These are phyloP conservation scores for Potamarius usumacintae DNA, from an alignment of 2,113 vertebrate species.

Conservation along the genomic window DNA sequence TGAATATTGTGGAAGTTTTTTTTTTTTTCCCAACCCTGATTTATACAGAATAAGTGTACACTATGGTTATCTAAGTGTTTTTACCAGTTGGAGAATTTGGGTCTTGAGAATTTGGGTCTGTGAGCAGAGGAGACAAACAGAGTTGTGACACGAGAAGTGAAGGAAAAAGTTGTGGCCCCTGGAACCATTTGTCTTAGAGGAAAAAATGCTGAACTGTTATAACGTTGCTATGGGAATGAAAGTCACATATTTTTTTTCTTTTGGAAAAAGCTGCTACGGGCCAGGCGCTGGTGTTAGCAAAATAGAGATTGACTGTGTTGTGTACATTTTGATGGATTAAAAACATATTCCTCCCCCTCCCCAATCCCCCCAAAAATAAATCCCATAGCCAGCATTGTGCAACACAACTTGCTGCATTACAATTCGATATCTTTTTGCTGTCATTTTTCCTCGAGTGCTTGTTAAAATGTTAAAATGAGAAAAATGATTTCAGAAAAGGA, in stretches of 20 bases:
- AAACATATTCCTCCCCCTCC: neutral
- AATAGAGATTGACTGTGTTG: conserved; percentile 37
- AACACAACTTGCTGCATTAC: neutral
- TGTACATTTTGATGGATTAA: conserved; percentile 44
- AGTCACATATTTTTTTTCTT: conserved; percentile 43
- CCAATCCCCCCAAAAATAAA: conserved; percentile 5
- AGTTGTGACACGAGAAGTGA: conserved; percentile 66
- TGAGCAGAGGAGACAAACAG: conserved; percentile 6
- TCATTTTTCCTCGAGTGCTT: neutral
- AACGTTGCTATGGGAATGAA: conserved; percentile 67
- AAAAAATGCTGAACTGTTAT: conserved; percentile 73
- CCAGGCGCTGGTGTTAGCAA: conserved; percentile 54
- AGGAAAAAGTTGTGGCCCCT: conserved; percentile 73
- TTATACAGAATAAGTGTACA: neutral
- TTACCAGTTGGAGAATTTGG: neutral
- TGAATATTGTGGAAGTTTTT: neutral
- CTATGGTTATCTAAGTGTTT: neutral
- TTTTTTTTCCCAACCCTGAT: neutral
- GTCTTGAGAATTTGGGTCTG: neutral
- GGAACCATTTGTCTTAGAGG: conserved; percentile 52
- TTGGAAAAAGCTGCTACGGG: conserved; percentile 64
- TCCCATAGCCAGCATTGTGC: conserved; percentile 23
- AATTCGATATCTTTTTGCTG: conserved; percentile 1
- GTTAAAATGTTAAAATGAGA: neutral
- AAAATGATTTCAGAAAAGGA: conserved; percentile 25